Base-by-base conservation (phyloP, 2,113 vertebrate genomes). In the Paradoxurus hermaphroditus region DNA sequence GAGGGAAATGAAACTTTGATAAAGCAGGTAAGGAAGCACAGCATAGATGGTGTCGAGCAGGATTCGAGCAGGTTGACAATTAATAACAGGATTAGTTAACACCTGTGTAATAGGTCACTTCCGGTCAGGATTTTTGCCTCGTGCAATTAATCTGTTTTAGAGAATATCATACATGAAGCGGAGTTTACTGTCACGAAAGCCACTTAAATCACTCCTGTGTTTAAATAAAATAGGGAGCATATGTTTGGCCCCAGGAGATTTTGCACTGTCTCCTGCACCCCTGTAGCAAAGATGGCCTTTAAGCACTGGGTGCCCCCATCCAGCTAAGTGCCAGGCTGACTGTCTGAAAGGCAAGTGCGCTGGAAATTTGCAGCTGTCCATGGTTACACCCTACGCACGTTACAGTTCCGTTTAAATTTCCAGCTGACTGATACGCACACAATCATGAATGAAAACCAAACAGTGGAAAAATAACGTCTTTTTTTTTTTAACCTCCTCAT, bases 371-470 rank as follows among this genome's bases (percentile, higher is more conserved):
- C 36, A 1, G 81, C 75, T 6, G 67, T 12, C 56, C 8, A 0
- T 3, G 15, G 39, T 53, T 8, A 34, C 67, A 27, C 10, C 13
- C 31, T 34, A 21, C 1, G 7, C 4, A 23, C n/a, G 49, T 84
- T 56, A 4, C 49, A 41, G 72, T 75, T 86, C 62, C 92, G 88
- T 87, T 62, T 93, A 56, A 41, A 49, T 90, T 96, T 93, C 94
- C 86, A 82, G 67, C 49, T 87, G 90, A 70, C 90, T 10, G 46
- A 27, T 34, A 27, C 2, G 5, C 72, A 56, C 92, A 85, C 68
- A 53, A 12, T 16, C 41, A 18, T 86, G 85, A 94, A 96, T 46
- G 88, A 39, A 97, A 91, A 91, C 46, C 93, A 82, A 72, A 90
- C 87, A 95, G 77, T 67, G 90, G 78, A 34, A 85, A 85, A 84